Conservation (phyloP, 2,797 vertebrate genomes). For the Esox masquinongy region DNA sequence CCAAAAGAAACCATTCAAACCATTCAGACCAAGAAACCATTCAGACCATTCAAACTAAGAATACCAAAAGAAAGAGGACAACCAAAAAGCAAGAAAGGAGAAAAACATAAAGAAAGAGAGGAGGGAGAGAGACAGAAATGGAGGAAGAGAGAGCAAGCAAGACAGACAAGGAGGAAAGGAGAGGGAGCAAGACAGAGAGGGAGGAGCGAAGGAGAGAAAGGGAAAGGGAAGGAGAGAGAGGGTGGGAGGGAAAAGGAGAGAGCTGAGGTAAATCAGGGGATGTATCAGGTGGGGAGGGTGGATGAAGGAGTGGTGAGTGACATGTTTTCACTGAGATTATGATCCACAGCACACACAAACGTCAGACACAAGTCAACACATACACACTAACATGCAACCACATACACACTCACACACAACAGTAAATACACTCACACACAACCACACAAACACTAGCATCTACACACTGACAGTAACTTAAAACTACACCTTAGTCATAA, state of each 20-base stretch:
- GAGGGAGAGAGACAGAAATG: slow-evolving; percentile 13
- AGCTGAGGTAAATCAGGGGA: slow-evolving; percentile 4
- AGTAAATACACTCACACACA: too few relatives aligned
- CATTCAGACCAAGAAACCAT: slow-evolving; percentile 18
- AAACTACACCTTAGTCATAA: too few relatives aligned
- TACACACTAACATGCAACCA: too few relatives aligned
- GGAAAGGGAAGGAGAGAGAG: slow-evolving; percentile 11
- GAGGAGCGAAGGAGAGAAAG: slow-evolving; percentile 10
- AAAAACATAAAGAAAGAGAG: slow-evolving; percentile 12
- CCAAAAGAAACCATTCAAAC: slow-evolving; percentile 9
- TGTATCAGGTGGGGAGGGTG: slow-evolving; percentile 15
- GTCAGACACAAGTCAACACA: background rate
- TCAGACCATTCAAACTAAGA: slow-evolving; percentile 14
- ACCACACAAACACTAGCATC: background rate
- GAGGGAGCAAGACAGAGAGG: slow-evolving; percentile 11
- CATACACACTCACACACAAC: too few relatives aligned
- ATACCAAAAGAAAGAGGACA: slow-evolving; percentile 34
- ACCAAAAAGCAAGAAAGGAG: slow-evolving; percentile 8
- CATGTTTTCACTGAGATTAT: slow-evolving; percentile 28
- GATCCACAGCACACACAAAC: background rate
- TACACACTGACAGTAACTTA: background rate
- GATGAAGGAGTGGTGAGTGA: slow-evolving; percentile 5
- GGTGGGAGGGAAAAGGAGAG: slow-evolving; percentile 2
- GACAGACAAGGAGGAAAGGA: background rate
- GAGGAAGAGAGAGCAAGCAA: slow-evolving; percentile 16